These are phyloP conservation scores for Panthera uncia DNA, from an alignment of 2,113 vertebrate species.

Conservation along the genomic window DNA sequence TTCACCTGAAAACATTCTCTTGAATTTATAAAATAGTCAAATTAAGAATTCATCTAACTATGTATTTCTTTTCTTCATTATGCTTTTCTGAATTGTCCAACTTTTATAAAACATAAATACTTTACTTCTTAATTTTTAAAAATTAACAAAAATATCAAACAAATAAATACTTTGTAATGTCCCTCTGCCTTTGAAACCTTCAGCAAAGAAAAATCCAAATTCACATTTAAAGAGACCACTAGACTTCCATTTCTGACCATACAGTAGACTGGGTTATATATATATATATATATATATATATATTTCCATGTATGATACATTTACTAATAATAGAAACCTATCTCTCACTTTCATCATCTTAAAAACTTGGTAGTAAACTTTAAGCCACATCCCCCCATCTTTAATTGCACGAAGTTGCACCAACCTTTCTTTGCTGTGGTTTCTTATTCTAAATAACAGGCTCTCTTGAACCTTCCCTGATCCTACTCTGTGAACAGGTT, in stretches of 20 bases:
- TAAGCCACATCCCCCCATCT: background rate
- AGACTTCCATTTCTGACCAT: background rate
- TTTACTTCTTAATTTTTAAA: background rate
- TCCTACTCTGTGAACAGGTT: background rate
- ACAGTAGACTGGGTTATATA: background rate
- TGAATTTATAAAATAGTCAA: conserved; percentile 2
- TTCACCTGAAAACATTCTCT: background rate
- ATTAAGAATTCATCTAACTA: conserved; percentile 1
- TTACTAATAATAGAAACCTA: background rate
- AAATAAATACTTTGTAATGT: background rate
- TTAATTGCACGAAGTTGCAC: background rate
- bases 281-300: background rate
- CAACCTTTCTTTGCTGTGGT: background rate
- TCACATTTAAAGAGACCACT: background rate
- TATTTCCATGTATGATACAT: background rate
- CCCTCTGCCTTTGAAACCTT: background rate
- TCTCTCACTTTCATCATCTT: background rate
- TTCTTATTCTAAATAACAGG: background rate
- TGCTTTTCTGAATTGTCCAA: background rate
- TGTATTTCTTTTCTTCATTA: conserved; percentile 19
- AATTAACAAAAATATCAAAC: background rate
- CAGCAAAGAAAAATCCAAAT: background rate
- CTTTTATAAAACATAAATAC: conserved; percentile 8
- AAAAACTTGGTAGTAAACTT: background rate
- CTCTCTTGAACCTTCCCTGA: background rate